These are phyloP conservation scores for Cydia splendana DNA, from an alignment of 1,140 invertebrate genomes.

Conservation along the genomic window DNA sequence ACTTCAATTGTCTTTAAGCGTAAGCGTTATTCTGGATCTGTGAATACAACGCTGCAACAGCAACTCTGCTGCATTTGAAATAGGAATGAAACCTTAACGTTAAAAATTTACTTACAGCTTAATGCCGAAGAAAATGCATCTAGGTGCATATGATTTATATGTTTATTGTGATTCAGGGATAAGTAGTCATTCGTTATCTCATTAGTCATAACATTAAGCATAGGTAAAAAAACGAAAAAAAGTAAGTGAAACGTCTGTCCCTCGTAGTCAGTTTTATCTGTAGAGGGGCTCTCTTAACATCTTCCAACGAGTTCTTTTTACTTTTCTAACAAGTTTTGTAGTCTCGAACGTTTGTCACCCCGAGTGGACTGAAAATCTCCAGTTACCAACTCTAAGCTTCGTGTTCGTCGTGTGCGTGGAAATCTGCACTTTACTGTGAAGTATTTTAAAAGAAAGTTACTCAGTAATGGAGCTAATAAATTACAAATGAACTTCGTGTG, in stretches of 20 bases:
- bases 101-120: too few relatives aligned
- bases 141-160: too few relatives aligned
- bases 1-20: too few relatives aligned
- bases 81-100: too few relatives aligned
- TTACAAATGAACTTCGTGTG: neutral
- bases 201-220: too few relatives aligned
- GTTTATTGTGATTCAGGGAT: too few relatives aligned
- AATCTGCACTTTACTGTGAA: neutral
- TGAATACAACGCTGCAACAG: too few relatives aligned
- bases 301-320: conserved; percentile 70
- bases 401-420: conserved; percentile 39
- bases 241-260: neutral
- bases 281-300: conserved; percentile 53
- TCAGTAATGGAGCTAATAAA: neutral
- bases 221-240: neutral
- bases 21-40: too few relatives aligned
- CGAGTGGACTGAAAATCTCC: conserved; percentile 61
- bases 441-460: neutral
- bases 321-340: conserved; percentile 71
- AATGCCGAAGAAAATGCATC: too few relatives aligned
- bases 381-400: conserved; percentile 57
- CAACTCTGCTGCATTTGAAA: too few relatives aligned
- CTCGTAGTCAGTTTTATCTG: neutral
- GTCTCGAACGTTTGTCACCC: conserved; percentile 68
- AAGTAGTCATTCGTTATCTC: too few relatives aligned